phyloP scores from a whole-genome alignment of 2,888 invertebrate species.

The Ethmia dodecea region DNA sequence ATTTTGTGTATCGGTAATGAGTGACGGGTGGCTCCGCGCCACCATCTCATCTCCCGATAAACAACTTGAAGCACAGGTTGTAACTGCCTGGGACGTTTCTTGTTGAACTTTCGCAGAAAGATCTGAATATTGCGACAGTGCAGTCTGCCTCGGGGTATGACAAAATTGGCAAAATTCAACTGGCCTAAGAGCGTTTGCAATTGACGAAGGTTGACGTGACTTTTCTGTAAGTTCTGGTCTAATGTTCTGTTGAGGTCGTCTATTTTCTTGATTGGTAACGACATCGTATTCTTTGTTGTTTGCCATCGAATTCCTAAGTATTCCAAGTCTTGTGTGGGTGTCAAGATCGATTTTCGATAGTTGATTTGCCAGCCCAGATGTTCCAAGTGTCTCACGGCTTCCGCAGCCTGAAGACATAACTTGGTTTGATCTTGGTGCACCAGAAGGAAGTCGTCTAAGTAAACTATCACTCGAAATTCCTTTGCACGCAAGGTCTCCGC shows the following conservation, averaged over 20 bases:
- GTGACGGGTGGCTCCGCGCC: conserved; percentile 11
- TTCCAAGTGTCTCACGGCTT: neutral
- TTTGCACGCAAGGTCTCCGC: conserved; percentile 3
- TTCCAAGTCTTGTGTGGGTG: neutral
- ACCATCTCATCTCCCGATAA: conserved; percentile 15
- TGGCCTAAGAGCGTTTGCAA: neutral
- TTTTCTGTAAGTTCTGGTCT: conserved; percentile 6
- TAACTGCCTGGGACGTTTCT: conserved; percentile 4
- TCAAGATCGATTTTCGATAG: neutral
- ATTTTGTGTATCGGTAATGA: conserved; percentile 7
- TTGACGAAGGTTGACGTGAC: conserved; percentile 1
- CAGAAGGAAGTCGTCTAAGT: conserved; percentile 11
- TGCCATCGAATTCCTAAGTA: neutral
- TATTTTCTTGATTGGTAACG: neutral
- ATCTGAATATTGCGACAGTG: neutral
- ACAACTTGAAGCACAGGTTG: conserved; percentile 9
- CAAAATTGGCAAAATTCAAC: neutral
- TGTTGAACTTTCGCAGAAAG: neutral
- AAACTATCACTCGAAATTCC: conserved; percentile 7
- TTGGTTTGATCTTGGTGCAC: neutral
- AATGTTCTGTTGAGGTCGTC: too few species aligned
- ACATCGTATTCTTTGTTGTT: neutral
- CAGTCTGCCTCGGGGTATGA: conserved; percentile 1
- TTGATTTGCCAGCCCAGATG: conserved; percentile 1
- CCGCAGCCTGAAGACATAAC: neutral